Evolutionary conservation across 1,140 invertebrate genomes (phyloP), one percentile per base, ranked within the genome.

Genomic region (Drosophila nigromelanica): DNA sequence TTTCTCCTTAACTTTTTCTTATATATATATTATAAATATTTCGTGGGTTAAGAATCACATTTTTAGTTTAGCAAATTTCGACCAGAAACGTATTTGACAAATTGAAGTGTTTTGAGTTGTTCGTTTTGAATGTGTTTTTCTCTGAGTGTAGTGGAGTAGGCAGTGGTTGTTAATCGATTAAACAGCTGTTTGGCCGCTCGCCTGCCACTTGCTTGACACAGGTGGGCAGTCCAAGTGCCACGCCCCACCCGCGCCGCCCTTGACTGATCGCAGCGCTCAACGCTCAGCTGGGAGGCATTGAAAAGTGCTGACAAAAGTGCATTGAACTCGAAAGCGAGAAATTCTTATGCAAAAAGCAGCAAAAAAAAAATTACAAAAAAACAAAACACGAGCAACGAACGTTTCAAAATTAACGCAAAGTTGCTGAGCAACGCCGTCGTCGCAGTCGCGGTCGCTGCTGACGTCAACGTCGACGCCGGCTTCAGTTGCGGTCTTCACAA

Each of bases 301-400:
- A 82, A 83, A 78, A 83, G 58, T 62, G 76, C 76, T 77, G 74
- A 70, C 76, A 4, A 69, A 79, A 85, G 83, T 89, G 76, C 83
- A 89, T 89, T 89, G 85, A 89, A 89, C 83, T 77, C 76, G 59
- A 68, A 78, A 80, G 77, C 85, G 78, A 86, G 82, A 86, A 86
- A 86, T 82, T 82, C 82, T 86, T 87, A 86, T 87, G 82, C 82
- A 86, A 86, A 86, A 86, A 66, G 27, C 35, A 58, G 45, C 15
- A 56, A 40, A 15, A 45, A 21, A 54, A 55, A 54, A 14, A 12
- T 47, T 18, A 47, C 15, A 18, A 18, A 37, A 45, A 55, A 55
- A 45, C 21, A 40, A 42, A 59, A 50, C 27, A 73, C 55, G 39
- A 59, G 51, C 67, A 72, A 70, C 72, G 73, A 76, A 70, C 75